Base-by-base conservation (phyloP, 1,140 invertebrate species). In the Diabrotica virgifera region DNA sequence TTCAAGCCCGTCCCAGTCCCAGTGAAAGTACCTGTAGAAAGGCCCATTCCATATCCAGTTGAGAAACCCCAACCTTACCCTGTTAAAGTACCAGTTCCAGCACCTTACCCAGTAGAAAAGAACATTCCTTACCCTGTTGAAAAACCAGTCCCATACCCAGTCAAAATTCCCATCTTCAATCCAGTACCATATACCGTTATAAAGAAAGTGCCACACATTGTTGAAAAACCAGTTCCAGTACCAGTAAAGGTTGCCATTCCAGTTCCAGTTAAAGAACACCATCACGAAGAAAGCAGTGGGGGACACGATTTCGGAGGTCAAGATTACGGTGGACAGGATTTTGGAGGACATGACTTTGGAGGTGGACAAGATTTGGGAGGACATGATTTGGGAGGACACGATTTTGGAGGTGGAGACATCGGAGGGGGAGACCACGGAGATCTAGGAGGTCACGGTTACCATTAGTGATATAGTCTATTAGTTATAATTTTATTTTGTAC, bases 231-330 rank as follows among this genome's bases (percentile, higher is more conserved):
- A 5, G 79, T 83, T 40, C 84, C 84, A 24, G 84, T 85, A 53
- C 84, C 87, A 12, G 88, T 90, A 5, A 86, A 89, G 76, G 87
- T 90, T 11, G 85, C 82, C 65, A 85, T 89, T 2, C 85, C 86
- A 3, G 78, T 85, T 6, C 78, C 82, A 35, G 81, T 87, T 10
- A 73, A 82, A n/a, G 77, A 83, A 63, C 74, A 82, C 59, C 65
- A 80, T 24, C 71, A 75, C 14, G 67, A 69, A 36, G 74, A 70
- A 52, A 57, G 71, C 11, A 70, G 69, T 7, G 71, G 68, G 36
- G 72, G 69, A 24, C 57, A 70, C 12, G 68, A 65, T 58, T 9
- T 3, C 12, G 59, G 59, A 8, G 59, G 51, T 70, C 37, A 56
- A 8, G 58, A 66, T 40, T 69, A 64, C 37, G 70, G 68, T 12